Percentiles rank a stretch among this genome's conserved stretches.
Evolutionary conservation across 2,888 invertebrate species (phyloP).

Genomic region (Coecobrya sp.): DNA sequence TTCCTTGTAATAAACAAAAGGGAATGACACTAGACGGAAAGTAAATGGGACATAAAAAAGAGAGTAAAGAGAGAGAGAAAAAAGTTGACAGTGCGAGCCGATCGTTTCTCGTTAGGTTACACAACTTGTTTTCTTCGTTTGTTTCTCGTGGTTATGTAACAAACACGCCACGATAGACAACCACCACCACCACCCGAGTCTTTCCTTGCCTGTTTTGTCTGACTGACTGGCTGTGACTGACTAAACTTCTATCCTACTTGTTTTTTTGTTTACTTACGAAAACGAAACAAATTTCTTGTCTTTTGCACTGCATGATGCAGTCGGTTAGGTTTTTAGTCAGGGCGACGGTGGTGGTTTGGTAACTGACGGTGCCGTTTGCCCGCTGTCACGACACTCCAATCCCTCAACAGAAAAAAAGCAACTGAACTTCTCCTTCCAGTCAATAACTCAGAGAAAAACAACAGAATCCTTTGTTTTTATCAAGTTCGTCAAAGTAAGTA

Average conservation of each 20-base stretch:
- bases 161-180: constrained; percentile 13
- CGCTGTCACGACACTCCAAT: not conserved
- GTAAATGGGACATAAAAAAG: constrained; percentile 52
- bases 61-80: constrained; percentile 32
- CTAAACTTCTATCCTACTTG: constrained; percentile 10
- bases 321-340: not conserved
- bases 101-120: constrained; percentile 18
- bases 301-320: constrained; percentile 28
- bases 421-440: constrained; percentile 44
- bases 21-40: constrained; percentile 47
- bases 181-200: not conserved
- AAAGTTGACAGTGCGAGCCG: constrained; percentile 36
- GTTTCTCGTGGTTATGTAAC: not conserved
- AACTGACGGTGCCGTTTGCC: not conserved
- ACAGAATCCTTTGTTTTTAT: constrained; percentile 12
- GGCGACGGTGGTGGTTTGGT: not conserved
- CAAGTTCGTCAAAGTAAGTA: constrained; percentile 2
- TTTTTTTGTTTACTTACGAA: constrained; percentile 44
- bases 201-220: not conserved
- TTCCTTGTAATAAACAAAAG: constrained; percentile 50
- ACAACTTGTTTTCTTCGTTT: constrained; percentile 24
- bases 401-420: not conserved
- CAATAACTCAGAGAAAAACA: constrained; percentile 39
- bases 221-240: constrained; percentile 34
- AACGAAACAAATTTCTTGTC: constrained; percentile 26